A percentile compares a stretch with the other conserved stretches of the same genome.
Conservation (phyloP, 1,140 invertebrate species). For the Drosophila novamexicana region DNA sequence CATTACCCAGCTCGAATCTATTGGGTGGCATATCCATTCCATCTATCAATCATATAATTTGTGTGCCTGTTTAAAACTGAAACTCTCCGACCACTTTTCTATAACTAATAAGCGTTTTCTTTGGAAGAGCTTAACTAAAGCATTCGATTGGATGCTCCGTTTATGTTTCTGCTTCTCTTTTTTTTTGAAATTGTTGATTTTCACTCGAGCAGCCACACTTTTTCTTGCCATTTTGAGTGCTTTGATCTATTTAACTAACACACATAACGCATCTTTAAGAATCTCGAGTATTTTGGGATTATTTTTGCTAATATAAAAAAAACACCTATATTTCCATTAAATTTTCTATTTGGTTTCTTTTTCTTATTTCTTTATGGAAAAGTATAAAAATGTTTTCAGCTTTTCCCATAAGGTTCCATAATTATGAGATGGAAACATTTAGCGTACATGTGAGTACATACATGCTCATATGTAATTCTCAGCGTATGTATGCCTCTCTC, state of each 20-base stretch:
- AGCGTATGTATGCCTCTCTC: background rate
- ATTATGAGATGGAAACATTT: slow-evolving; percentile 37
- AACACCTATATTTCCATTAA: slow-evolving; percentile 9
- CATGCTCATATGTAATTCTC: background rate
- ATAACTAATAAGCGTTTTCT: slow-evolving; percentile 80
- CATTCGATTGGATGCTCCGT: slow-evolving; percentile 47
- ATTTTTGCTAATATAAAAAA: slow-evolving; percentile 17
- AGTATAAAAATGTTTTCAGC: slow-evolving; percentile 78
- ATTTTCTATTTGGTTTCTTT: slow-evolving; percentile 2
- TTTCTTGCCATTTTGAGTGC: background rate
- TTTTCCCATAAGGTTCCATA: slow-evolving; percentile 20
- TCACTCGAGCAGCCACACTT: slow-evolving; percentile 6
- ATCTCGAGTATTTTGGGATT: slow-evolving; percentile 35
- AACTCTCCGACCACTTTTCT: slow-evolving; percentile 23
- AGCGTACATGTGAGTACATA: slow-evolving; percentile 19
- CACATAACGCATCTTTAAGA: slow-evolving; percentile 35
- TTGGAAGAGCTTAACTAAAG: slow-evolving; percentile 79
- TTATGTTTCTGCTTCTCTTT: slow-evolving; percentile 10
- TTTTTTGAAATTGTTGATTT: slow-evolving; percentile 35
- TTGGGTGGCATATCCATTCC: slow-evolving; percentile 1
- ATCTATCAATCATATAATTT: slow-evolving; percentile 6
- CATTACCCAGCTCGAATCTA: background rate
- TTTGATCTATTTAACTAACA: slow-evolving; percentile 23
- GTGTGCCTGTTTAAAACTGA: background rate
- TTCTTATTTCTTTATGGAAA: slow-evolving; percentile 54